Conservation (phyloP, 2,888 invertebrate species). For the Drosophila subsilvestris region DNA sequence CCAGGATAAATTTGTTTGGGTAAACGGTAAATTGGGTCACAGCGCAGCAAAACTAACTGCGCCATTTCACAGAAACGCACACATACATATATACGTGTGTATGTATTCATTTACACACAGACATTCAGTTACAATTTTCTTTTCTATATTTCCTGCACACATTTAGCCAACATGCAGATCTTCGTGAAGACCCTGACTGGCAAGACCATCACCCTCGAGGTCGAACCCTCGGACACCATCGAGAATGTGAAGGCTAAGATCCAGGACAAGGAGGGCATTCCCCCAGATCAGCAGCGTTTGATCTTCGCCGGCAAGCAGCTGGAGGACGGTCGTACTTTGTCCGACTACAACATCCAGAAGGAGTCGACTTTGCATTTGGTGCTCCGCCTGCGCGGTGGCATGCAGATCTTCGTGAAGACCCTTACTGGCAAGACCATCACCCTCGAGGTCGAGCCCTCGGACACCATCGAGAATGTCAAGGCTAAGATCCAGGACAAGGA, state of each 20-base stretch:
- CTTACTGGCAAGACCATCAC: constrained; percentile 39
- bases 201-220: constrained; percentile 39
- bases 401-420: constrained; percentile 38
- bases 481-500: constrained; percentile 42
- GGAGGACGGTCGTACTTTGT: constrained; percentile 35
- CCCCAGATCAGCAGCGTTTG: constrained; percentile 42
- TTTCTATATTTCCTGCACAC: not conserved
- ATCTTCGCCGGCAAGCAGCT: constrained; percentile 39
- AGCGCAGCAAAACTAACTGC: constrained; percentile 37
- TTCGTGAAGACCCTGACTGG: constrained; percentile 36
- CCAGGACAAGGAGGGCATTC: constrained; percentile 41
- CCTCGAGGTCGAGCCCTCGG: constrained; percentile 30
- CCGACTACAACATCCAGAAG: constrained; percentile 41
- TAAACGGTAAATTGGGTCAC: constrained; percentile 40
- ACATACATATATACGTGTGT: not conserved
- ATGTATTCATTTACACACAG: not conserved
- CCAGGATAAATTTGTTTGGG: constrained; percentile 8
- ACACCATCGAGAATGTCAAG: constrained; percentile 36
- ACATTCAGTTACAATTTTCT: not conserved
- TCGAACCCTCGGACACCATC: constrained; percentile 32
- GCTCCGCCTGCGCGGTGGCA: constrained; percentile 33
- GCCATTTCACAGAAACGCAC: constrained; percentile 7
- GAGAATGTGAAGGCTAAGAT: constrained; percentile 40
- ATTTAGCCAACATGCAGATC: constrained; percentile 37
- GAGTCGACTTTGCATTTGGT: constrained; percentile 37